Evolutionary conservation across 1,140 invertebrate species (phyloP).

Genomic region (Bombus huntii): DNA sequence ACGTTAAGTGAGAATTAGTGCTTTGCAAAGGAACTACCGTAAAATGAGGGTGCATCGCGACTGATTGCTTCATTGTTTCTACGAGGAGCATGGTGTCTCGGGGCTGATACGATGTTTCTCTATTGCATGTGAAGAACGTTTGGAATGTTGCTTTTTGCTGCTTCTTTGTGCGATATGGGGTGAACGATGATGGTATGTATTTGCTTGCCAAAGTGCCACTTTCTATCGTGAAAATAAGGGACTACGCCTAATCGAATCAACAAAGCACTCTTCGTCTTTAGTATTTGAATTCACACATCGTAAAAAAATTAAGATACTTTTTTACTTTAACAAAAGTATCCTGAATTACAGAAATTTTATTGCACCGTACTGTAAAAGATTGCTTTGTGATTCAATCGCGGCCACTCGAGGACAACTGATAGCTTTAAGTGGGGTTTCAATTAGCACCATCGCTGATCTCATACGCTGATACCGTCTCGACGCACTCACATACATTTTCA

Average conservation of each 20-base stretch:
- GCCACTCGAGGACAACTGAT: slow-evolving; percentile 3
- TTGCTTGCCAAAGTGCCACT: slow-evolving; percentile 47
- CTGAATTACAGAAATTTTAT: neutral
- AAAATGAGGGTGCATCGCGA: neutral
- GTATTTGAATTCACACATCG: neutral
- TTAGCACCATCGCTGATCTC: slow-evolving; percentile 66
- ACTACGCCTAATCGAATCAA: slow-evolving; percentile 18
- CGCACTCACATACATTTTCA: slow-evolving; percentile 29
- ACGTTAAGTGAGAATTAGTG: neutral
- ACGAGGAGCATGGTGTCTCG: slow-evolving; percentile 57
- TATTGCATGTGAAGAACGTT: slow-evolving; percentile 71
- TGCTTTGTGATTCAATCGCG: slow-evolving; percentile 9
- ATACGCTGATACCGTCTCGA: slow-evolving; percentile 39
- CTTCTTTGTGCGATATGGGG: slow-evolving; percentile 62
- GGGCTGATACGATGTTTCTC: slow-evolving; percentile 51
- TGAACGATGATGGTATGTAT: slow-evolving; percentile 50
- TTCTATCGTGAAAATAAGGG: slow-evolving; percentile 38
- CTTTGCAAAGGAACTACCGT: neutral
- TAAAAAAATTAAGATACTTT: neutral
- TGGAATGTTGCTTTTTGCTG: slow-evolving; percentile 75
- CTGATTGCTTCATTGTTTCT: neutral
- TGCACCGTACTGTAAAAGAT: neutral
- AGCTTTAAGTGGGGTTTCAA: slow-evolving; percentile 50
- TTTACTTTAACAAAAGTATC: neutral
- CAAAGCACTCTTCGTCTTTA: neutral